These are phyloP conservation scores for Takifugu ocellatus DNA, from an alignment of 2,797 vertebrate genomes.

Conservation along the genomic window DNA sequence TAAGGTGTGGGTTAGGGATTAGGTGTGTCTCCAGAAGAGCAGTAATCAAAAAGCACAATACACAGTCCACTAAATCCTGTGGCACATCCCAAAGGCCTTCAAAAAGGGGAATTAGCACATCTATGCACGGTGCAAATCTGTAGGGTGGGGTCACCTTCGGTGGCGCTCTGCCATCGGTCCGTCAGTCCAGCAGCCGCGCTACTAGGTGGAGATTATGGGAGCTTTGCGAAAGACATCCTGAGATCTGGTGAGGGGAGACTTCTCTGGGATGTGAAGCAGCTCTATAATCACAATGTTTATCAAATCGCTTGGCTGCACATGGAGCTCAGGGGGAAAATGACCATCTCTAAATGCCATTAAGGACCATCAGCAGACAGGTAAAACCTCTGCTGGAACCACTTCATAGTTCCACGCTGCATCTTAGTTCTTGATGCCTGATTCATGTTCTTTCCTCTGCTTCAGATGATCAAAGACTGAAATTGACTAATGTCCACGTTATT, in stretches of 20 bases:
- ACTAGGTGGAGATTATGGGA: constrained; percentile 50
- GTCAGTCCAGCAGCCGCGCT: constrained; percentile 48
- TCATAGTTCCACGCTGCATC: too few relatives aligned
- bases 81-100: constrained; percentile 65
- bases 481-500: too few relatives aligned
- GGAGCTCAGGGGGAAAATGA: constrained; percentile 16
- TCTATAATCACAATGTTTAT: constrained; percentile 41
- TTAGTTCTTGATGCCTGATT: too few relatives aligned
- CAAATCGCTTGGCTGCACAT: constrained; percentile 10
- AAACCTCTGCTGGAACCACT: too few relatives aligned
- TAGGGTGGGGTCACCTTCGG: constrained; percentile 47
- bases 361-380: constrained; percentile 2
- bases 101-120: constrained; percentile 60
- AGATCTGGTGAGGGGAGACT: constrained; percentile 50
- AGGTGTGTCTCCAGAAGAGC: constrained; percentile 71
- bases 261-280: constrained; percentile 33
- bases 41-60: constrained; percentile 71
- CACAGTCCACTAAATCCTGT: constrained; percentile 65
- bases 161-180: constrained; percentile 54
- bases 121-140: constrained; percentile 44
- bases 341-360: constrained; percentile 10
- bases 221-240: constrained; percentile 54
- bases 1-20: constrained; percentile 73
- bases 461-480: too few relatives aligned
- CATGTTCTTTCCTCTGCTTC: too few relatives aligned